Percentiles rank a stretch among this genome's conserved stretches.
Evolutionary conservation across 2,113 vertebrate genomes (phyloP).

Genomic region (Procapra przewalskii): DNA sequence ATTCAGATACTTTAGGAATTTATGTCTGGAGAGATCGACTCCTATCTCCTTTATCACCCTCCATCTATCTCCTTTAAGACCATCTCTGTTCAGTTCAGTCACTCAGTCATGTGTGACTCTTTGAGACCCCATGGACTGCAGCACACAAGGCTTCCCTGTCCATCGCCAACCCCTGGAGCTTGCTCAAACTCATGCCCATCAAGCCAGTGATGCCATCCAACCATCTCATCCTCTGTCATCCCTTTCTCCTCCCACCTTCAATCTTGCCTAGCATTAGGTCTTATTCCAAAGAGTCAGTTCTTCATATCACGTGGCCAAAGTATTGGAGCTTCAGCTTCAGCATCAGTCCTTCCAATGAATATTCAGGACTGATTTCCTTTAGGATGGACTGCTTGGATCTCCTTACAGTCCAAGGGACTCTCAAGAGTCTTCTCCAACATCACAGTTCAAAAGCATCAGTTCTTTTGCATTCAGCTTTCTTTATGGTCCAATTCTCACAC

Average conservation of each 20-base stretch:
- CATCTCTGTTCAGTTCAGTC: not conserved
- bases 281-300: not conserved
- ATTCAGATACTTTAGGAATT: not conserved
- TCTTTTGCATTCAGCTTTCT: not conserved
- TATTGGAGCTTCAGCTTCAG: not conserved
- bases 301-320: accelerated
- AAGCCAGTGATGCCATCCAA: not conserved
- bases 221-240: not conserved
- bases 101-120: not conserved
- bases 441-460: not conserved
- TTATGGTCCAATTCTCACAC: not conserved
- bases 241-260: not conserved
- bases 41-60: not conserved
- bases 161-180: not conserved
- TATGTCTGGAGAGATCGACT: not conserved
- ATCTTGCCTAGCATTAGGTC: not conserved
- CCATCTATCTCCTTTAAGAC: not conserved
- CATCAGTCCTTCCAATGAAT: not conserved
- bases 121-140: not conserved
- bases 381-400: not conserved
- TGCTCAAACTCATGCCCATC: not conserved
- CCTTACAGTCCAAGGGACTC: not conserved
- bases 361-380: not conserved
- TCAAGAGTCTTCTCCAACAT: not conserved
- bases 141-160: not conserved